Evolutionary conservation across 2,888 invertebrate species (phyloP).

Genomic region (Dyspetes luteomarginatus): DNA sequence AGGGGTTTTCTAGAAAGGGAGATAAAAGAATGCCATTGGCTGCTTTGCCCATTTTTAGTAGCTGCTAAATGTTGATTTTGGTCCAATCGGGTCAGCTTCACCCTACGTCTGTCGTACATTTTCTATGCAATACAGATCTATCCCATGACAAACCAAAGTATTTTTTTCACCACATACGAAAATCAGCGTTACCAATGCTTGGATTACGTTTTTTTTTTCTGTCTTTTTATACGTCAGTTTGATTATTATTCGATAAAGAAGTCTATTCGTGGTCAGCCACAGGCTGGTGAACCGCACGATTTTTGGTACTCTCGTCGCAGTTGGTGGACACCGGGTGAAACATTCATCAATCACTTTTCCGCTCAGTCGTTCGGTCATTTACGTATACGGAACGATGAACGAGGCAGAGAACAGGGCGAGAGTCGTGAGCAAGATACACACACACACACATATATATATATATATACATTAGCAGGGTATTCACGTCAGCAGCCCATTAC

Average conservation of each 20-base stretch:
- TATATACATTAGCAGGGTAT: background rate
- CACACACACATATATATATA: too few species aligned
- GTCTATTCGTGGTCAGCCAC: slow-evolving; percentile 45
- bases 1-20: too few species aligned
- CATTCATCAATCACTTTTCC: slow-evolving; percentile 69
- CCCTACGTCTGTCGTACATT: background rate
- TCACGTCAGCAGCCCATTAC: slow-evolving; percentile 73
- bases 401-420: too few species aligned
- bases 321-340: slow-evolving; percentile 61
- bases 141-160: slow-evolving; percentile 9
- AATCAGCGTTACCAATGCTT: slow-evolving; percentile 30
- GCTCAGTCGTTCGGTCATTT: slow-evolving; percentile 58
- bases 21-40: too few species aligned
- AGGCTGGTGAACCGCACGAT: slow-evolving; percentile 58
- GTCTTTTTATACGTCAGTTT: slow-evolving; percentile 65
- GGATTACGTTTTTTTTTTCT: slow-evolving; percentile 43
- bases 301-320: slow-evolving; percentile 47
- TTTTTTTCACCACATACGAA: slow-evolving; percentile 8
- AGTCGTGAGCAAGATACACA: slow-evolving; percentile 36
- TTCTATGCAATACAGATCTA: slow-evolving; percentile 27
- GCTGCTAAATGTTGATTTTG: background rate
- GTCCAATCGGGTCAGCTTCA: slow-evolving; percentile 23
- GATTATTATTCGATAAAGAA: slow-evolving; percentile 44
- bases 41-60: background rate
- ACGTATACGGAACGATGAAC: slow-evolving; percentile 48